Base-by-base conservation (phyloP, 2,113 vertebrate species). In the Lepisosteus osseus region DNA sequence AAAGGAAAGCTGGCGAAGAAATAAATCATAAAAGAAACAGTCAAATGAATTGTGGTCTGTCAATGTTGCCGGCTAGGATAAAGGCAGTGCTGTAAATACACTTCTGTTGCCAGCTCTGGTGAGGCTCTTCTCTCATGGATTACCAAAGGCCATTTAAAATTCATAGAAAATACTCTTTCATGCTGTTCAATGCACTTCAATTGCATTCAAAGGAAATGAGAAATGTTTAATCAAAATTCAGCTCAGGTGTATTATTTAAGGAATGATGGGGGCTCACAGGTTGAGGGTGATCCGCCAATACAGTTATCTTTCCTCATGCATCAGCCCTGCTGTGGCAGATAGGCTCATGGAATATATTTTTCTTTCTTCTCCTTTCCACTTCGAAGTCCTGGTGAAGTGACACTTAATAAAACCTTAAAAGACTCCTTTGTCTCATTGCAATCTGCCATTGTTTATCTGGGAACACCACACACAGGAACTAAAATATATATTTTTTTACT, bases 191-290 rank as follows among this genome's bases (percentile, higher is more conserved):
- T 15, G n/a, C 57, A 59, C 57, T 59, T 59, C 57, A 59, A 5
- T 59, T 40, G 9, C 41, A 29, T 65, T 43, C 62, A 65, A 7
- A 65, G 41, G 62, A 65, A 65, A 65, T 43, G 41, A 43, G 79
- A 84, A 86, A 86, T 80, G 29, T 65, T 65, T 65, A 72, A 83
- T 86, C 79, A 82, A 71, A 86, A 78, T 80, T 72, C 77, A 80
- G 56, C 71, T 64, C 73, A 71, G 83, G 78, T 83, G 76, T 84
- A 83, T 85, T 80, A 83, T 83, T 86, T 82, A 85, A 78, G 69
- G 76, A 84, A 86, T 74, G 86, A 79, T 83, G 77, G 63, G 11
- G 81, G 78, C 72, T 72, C 75, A 67, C 77, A 74, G 74, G 77
- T 72, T 69, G 47, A 74, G 79, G 75, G 80, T 63, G 67, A 76